Percentiles rank a stretch among this genome's conserved stretches.
Conservation (phyloP, 2,888 invertebrate genomes). For the Pterostichus niger region DNA sequence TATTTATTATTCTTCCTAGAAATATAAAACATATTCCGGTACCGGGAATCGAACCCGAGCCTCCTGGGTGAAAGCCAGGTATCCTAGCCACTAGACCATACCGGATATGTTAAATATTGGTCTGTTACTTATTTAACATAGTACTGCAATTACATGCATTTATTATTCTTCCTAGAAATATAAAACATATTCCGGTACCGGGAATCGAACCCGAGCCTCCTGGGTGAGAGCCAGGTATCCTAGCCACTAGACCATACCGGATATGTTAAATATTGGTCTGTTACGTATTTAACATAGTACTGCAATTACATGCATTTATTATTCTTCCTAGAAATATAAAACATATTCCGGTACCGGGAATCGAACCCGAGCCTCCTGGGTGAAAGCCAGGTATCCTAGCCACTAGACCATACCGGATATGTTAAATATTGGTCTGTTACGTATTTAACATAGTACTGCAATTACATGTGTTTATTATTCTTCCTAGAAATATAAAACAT, state of each 20-base stretch:
- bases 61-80: no score
- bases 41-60: no score
- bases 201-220: conserved; percentile 88
- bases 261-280: conserved; percentile 68
- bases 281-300: no score
- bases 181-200: conserved; percentile 80
- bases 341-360: conserved; percentile 83
- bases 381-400: conserved; percentile 87
- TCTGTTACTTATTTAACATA: no score
- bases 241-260: conserved; percentile 86
- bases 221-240: conserved; percentile 87
- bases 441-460: no score
- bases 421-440: no score
- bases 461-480: no score
- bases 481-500: not conserved
- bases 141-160: no score
- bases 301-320: no score
- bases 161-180: no score
- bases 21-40: conserved; percentile 78
- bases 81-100: conserved; percentile 86
- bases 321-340: no score
- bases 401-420: conserved; percentile 83
- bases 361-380: conserved; percentile 88
- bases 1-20: no score
- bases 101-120: conserved; percentile 75